Evolutionary conservation across 1,140 invertebrate genomes (phyloP), one percentile per base, ranked within the genome.

Genomic region (Drosophila murphyi): DNA sequence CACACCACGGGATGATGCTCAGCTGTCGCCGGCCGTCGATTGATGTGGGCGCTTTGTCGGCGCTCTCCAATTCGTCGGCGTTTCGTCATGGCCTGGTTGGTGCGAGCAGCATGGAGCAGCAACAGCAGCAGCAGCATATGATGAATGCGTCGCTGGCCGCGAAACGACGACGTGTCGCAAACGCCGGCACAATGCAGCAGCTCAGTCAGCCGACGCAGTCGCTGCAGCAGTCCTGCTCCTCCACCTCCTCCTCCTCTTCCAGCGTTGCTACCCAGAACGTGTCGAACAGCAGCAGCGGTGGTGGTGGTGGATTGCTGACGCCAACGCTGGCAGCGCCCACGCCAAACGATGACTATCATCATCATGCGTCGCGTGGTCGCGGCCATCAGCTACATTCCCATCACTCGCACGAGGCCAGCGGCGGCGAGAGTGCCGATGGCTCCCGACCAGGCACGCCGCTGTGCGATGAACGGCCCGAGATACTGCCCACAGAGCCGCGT

Each of bases 401-500:
- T 90, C 91, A 92, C 57, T 92, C 92, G 12, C 92, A 92, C 62
- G 92, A 92, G 71, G 88, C 91, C 50, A 92, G 91, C 50, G 92
- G 92, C 10, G 92, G 92, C 28, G 92, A 92, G 55, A 92, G 92
- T 76, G 92, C 92, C 20, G 92, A 92, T 41, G 95, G 95, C 48
- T 96, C 96, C 3, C 92, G 96, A 60, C 96, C 97, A 4, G 96
- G 96, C 6, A 97, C 97, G 4, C 97, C 97, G 6, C 93, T 97
- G 20, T 96, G 96, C 75, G 97, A 97, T 92, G 97, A 97, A 82
- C 93, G 95, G 41, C 96, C 96, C 1, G 96, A 97, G 82, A 96
- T 96, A 78, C 92, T 94, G 63, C 96, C 96, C 3, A 94, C 94
- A 45, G 96, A 97, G 80, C 96, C 96, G 8, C 93, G 96, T 34